phyloP scores from a whole-genome alignment of 1,140 invertebrate genomes.

The Diplogasteroides magnus region DNA sequence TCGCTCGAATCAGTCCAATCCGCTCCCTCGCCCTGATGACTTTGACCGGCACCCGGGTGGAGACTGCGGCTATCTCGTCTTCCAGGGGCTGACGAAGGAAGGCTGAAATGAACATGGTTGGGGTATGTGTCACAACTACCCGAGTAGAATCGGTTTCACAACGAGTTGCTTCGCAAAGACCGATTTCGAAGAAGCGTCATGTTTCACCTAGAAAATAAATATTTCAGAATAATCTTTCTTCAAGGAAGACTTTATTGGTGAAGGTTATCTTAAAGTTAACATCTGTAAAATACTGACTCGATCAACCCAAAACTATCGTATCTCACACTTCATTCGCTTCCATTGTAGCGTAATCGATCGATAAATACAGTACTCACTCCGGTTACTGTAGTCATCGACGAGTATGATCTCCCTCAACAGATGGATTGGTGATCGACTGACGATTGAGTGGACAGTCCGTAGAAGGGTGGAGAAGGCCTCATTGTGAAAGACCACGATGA shows the following conservation, averaged over 20 bases:
- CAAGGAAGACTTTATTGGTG: constrained; percentile 25
- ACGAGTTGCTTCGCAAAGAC: no score
- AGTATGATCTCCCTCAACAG: constrained; percentile 81
- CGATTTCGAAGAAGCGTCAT: not conserved
- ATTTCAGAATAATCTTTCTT: constrained; percentile 17
- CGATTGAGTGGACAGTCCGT: constrained; percentile 77
- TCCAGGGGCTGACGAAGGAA: constrained; percentile 66
- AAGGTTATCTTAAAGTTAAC: no score
- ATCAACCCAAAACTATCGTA: no score
- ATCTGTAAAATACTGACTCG: no score
- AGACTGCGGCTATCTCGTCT: constrained; percentile 76
- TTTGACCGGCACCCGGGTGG: constrained; percentile 65
- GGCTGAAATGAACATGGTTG: constrained; percentile 50
- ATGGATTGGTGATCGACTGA: constrained; percentile 71
- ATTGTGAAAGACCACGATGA: constrained; percentile 87
- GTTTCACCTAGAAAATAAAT: not conserved
- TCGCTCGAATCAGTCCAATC: constrained; percentile 76
- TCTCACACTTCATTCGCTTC: no score
- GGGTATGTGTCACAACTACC: no score
- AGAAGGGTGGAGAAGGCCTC: constrained; percentile 84
- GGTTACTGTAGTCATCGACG: constrained; percentile 86
- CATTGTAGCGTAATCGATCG: no score
- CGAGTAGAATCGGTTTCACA: no score
- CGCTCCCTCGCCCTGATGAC: constrained; percentile 67
- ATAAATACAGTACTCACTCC: no score